A percentile compares a stretch with the other conserved stretches of the same genome.
phyloP scores from a whole-genome alignment of 1,140 invertebrate species.

The Batillaria attramentaria region DNA sequence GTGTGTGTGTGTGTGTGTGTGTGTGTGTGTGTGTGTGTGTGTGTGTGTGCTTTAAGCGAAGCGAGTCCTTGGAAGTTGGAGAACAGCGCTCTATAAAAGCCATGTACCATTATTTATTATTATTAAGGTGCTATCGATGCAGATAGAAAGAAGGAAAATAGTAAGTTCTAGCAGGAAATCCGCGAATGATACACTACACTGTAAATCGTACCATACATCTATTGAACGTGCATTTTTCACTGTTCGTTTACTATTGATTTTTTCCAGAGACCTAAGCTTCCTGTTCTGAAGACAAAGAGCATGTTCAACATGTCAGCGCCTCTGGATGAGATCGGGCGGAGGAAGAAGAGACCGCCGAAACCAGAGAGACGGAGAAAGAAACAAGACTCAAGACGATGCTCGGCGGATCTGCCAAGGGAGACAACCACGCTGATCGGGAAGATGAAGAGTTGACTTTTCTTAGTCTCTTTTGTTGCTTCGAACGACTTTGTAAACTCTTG shows the following conservation, averaged over 20 bases:
- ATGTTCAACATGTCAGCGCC: conserved; percentile 8
- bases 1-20: too few species aligned
- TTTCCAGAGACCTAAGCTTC: background rate
- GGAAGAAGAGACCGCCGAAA: background rate
- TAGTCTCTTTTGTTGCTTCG: background rate
- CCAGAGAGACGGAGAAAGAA: background rate
- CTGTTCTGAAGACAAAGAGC: background rate
- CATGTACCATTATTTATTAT: too few species aligned
- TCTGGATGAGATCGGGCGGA: conserved; percentile 16
- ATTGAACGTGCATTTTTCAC: background rate
- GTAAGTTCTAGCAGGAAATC: background rate
- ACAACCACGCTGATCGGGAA: too few species aligned
- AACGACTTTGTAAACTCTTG: background rate
- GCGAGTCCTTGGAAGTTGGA: too few species aligned
- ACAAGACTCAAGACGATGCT: background rate
- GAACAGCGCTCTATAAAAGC: too few species aligned
- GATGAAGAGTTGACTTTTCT: background rate
- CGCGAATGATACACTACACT: background rate
- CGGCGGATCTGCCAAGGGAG: background rate
- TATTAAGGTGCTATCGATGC: too few species aligned
- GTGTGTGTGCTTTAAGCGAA: too few species aligned
- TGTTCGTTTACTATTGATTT: background rate
- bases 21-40: too few species aligned
- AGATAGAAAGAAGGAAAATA: background rate
- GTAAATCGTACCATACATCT: background rate